These are phyloP conservation scores for Mayetiola destructor DNA, from an alignment of 2,888 invertebrate genomes.

Conservation along the genomic window DNA sequence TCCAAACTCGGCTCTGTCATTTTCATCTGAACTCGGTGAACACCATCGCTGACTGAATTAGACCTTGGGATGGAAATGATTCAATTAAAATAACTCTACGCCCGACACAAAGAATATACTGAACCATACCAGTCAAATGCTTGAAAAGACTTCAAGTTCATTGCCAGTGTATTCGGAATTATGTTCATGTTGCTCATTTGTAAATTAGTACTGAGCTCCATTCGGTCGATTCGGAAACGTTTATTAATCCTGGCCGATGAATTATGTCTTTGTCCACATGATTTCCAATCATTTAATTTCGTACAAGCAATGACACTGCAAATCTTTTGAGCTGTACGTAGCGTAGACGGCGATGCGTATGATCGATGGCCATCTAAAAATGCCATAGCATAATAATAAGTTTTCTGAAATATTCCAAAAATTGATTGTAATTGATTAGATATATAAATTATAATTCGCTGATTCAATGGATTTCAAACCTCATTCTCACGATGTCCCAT, in stretches of 20 bases:
- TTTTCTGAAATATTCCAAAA: background rate
- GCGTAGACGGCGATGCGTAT: background rate
- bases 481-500: no score
- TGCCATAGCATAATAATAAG: background rate
- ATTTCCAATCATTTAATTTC: background rate
- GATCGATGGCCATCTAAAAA: background rate
- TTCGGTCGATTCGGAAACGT: background rate
- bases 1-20: no score
- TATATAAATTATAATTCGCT: background rate
- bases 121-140: no score
- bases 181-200: background rate
- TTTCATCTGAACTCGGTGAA: no score
- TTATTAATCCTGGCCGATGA: background rate
- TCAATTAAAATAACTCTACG: no score
- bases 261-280: background rate
- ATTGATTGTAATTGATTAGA: background rate
- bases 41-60: no score
- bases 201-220: background rate
- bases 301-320: background rate
- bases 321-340: background rate
- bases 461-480: background rate
- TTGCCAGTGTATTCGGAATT: slow-evolving; percentile 37
- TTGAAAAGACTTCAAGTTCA: no score
- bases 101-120: no score
- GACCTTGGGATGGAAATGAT: no score